phyloP scores from a whole-genome alignment of 2,888 invertebrate genomes.

The Incurvaria masculella region DNA sequence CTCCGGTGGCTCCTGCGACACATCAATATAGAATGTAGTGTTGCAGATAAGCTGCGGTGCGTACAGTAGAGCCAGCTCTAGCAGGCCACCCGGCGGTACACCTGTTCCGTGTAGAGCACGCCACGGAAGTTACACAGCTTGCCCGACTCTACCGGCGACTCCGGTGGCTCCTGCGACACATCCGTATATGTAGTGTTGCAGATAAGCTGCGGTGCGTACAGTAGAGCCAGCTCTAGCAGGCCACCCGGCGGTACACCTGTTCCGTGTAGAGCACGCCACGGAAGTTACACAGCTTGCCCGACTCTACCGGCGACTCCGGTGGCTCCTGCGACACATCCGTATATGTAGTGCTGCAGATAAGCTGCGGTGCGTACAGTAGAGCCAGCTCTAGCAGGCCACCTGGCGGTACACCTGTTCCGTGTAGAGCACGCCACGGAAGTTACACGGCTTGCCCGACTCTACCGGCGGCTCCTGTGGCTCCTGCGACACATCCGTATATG shows the following conservation, averaged over 20 bases:
- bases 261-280: slow-evolving; percentile 37
- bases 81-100: slow-evolving; percentile 45
- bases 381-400: slow-evolving; percentile 44
- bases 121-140: slow-evolving; percentile 43
- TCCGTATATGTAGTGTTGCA: too few species aligned
- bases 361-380: slow-evolving; percentile 41
- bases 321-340: slow-evolving; percentile 28
- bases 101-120: slow-evolving; percentile 36
- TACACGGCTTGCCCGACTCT: slow-evolving; percentile 31
- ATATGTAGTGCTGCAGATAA: too few species aligned
- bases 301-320: slow-evolving; percentile 25
- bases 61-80: slow-evolving; percentile 41
- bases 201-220: too few species aligned
- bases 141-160: slow-evolving; percentile 24
- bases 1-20: slow-evolving; percentile 32
- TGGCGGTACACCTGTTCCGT: slow-evolving; percentile 45
- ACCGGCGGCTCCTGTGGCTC: slow-evolving; percentile 30
- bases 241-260: slow-evolving; percentile 45
- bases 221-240: slow-evolving; percentile 41
- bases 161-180: slow-evolving; percentile 31
- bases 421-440: slow-evolving; percentile 36
- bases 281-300: slow-evolving; percentile 35
- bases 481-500: slow-evolving; percentile 20
- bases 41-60: too few species aligned
- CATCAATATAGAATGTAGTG: background rate